phyloP scores from a whole-genome alignment of 2,113 vertebrate genomes.

The Lipophrys pholis region DNA sequence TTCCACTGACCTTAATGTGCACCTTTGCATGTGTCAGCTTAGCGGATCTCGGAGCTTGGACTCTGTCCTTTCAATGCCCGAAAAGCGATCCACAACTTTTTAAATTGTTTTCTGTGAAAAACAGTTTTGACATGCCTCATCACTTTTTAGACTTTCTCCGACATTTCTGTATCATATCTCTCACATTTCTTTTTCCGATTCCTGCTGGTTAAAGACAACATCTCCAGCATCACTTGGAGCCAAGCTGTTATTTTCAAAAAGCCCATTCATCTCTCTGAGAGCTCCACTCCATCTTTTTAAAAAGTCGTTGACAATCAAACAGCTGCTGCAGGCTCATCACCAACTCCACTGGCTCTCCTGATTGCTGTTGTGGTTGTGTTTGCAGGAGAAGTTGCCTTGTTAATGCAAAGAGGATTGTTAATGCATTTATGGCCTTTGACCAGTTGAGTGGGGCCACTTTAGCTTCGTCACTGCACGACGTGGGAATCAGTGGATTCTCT shows the following conservation, averaged over 20 bases:
- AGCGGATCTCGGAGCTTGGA: slow-evolving; percentile 1
- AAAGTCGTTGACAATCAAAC: neutral
- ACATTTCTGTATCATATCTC: neutral
- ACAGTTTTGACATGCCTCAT: neutral
- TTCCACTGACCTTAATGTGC: neutral
- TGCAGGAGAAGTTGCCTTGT: slow-evolving; percentile 29
- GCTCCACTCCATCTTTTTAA: neutral
- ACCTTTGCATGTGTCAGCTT: neutral
- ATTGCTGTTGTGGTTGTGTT: slow-evolving; percentile 67
- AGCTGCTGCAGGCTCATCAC: slow-evolving; percentile 34
- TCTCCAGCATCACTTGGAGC: neutral
- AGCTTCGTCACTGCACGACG: slow-evolving; percentile 54
- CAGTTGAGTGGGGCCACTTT: slow-evolving; percentile 69
- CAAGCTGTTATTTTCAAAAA: neutral
- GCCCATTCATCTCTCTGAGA: neutral
- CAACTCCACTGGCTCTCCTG: slow-evolving; percentile 21
- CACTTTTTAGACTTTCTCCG: neutral
- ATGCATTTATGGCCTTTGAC: slow-evolving; percentile 73
- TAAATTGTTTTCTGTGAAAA: neutral
- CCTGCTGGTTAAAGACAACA: neutral
- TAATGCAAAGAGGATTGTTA: slow-evolving; percentile 69
- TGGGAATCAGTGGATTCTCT: slow-evolving; percentile 56
- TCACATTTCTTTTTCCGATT: neutral
- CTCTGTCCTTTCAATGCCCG: neutral
- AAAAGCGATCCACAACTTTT: neutral